Evolutionary conservation across 64 coral and sea anemone species (phyloP).

Genomic region (Montipora cactus): DNA sequence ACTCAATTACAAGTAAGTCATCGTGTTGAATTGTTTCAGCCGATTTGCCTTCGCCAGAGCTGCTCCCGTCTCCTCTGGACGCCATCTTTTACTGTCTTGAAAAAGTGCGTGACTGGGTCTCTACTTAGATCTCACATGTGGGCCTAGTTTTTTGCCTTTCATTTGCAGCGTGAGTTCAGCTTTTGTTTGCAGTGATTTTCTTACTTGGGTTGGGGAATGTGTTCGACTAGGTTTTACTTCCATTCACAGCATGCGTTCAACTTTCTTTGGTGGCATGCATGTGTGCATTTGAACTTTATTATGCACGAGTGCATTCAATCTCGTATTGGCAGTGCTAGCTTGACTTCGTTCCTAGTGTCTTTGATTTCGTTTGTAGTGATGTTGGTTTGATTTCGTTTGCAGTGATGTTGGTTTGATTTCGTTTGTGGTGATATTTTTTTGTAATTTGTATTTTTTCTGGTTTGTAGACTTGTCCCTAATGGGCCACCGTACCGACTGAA

Average conservation of each 20-base stretch:
- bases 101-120: not conserved
- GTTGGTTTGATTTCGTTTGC: not conserved
- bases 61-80: not conserved
- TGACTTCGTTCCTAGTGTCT: not conserved
- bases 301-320: not conserved
- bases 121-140: slow-evolving; percentile 12
- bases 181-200: slow-evolving; percentile 23
- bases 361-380: slow-evolving; percentile 2
- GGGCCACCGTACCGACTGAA: not conserved
- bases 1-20: not conserved
- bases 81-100: not conserved
- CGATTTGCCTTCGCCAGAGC: not conserved
- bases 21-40: slow-evolving; percentile 12
- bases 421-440: too few relatives aligned
- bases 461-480: too few relatives aligned
- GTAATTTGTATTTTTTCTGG: too few relatives aligned
- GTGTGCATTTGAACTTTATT: not conserved
- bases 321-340: not conserved
- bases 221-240: not conserved
- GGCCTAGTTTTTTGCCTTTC: not conserved
- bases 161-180: not conserved
- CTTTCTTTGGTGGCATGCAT: not conserved
- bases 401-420: too few relatives aligned
- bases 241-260: not conserved
- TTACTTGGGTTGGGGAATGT: not conserved